Percentiles rank a stretch among this genome's conserved stretches.
phyloP scores from a whole-genome alignment of 2,888 invertebrate species.

The Monopis laevigella region DNA sequence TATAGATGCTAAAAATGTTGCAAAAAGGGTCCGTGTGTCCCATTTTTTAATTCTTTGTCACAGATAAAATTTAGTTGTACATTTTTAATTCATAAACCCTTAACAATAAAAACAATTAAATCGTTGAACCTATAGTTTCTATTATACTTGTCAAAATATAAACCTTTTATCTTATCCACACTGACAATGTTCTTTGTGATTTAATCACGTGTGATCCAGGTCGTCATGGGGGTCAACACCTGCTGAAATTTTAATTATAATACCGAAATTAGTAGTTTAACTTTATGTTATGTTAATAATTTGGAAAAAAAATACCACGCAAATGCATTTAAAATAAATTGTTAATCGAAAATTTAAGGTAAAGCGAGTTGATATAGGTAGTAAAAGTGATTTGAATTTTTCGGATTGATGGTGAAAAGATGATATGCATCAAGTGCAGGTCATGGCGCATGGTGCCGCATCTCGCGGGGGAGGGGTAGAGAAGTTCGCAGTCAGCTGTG shows the following conservation, averaged over 20 bases:
- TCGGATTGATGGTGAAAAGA: constrained; percentile 11
- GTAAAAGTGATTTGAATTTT: constrained; percentile 17
- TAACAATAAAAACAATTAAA: no score
- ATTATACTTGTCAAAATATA: background rate
- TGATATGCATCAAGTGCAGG: constrained; percentile 24
- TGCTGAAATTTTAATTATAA: no score
- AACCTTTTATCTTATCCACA: constrained; percentile 8
- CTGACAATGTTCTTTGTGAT: constrained; percentile 31
- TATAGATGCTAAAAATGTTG: no score
- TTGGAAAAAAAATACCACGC: no score
- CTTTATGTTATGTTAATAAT: no score
- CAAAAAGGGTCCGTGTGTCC: constrained; percentile 31
- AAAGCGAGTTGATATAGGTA: constrained; percentile 6
- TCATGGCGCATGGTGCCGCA: background rate
- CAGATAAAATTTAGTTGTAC: no score
- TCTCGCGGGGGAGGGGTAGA: constrained; percentile 23
- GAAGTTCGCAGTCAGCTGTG: constrained; percentile 59
- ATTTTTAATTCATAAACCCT: no score
- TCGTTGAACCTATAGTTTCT: background rate
- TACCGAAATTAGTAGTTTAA: no score
- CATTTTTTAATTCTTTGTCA: constrained; percentile 32
- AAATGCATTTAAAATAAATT: no score
- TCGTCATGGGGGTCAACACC: constrained; percentile 63
- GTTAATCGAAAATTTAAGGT: no score
- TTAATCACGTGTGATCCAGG: constrained; percentile 57